Base-by-base conservation (phyloP, 2,888 invertebrate species). In the Lasioglossum marginatum region DNA sequence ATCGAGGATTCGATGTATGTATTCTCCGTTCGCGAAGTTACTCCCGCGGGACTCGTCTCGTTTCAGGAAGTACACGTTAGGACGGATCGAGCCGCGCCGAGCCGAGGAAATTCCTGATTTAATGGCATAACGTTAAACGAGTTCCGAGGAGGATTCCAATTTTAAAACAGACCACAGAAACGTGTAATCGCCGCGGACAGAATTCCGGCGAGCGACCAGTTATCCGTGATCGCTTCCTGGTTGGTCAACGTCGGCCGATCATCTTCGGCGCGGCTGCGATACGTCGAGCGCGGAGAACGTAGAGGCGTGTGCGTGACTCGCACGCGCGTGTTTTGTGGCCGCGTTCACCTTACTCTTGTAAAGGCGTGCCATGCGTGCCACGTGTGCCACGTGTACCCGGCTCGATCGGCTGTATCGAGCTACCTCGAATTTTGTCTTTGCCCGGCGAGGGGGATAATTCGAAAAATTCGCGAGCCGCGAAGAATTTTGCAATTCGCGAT, bases 141-240 rank as follows among this genome's bases (percentile, higher is more conserved):
- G 60, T 70, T 27, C 60, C 45, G 68, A 78, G 68, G 77, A 73
- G 57, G 83, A 82, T 85, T 75, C 68, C 82, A 63, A 81, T 85
- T 87, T 88, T 85, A 77, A 86, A 86, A 84, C 84, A 79, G 83
- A 82, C 80, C 78, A 70, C 70, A 72, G 81, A 66, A 82, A 85
- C 83, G 77, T 86, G 81, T 91, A 89, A 90, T 88, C 86, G 85
- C 83, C 86, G 79, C 86, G 84, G 83, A 90, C 88, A 91, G 90
- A 92, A 92, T 93, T 92, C 89, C 88, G 88, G 88, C 88, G 89
- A 91, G 85, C 87, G 91, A 91, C 89, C 92, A 89, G 91, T 93
- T 88, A 90, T 91, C 79, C 90, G 82, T 90, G 92, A 90, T 93
- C 88, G 89, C 93, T 93, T 93, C 93, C 93, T 92, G 93, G 92